Conservation (phyloP, 2,113 vertebrate genomes). For the Alosa alosa region DNA sequence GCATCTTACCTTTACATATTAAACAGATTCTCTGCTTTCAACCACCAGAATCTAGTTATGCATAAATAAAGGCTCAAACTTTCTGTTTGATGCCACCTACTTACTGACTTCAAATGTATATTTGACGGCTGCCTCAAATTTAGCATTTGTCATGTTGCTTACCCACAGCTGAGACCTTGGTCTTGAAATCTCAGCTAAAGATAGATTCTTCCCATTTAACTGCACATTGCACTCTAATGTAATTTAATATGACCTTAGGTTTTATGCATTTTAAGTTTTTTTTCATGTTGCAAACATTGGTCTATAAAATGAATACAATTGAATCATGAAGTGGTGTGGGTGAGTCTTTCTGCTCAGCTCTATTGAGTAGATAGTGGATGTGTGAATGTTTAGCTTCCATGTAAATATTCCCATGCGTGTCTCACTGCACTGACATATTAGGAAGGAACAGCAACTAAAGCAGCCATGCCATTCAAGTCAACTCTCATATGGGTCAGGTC, state of each 20-base stretch:
- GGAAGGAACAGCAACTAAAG: too few relatives aligned
- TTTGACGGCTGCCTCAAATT: too few relatives aligned
- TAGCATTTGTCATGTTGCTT: too few relatives aligned
- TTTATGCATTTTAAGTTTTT: neutral
- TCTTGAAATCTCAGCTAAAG: neutral
- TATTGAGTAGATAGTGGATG: neutral
- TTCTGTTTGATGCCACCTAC: too few relatives aligned
- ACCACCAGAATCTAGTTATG: neutral
- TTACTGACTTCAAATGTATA: too few relatives aligned
- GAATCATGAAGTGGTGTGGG: neutral
- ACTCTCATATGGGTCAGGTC: too few relatives aligned
- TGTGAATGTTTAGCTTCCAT: too few relatives aligned
- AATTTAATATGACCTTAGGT: neutral
- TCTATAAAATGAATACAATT: neutral
- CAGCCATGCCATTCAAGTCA: too few relatives aligned
- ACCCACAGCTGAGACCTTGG: neutral
- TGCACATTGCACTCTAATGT: neutral
- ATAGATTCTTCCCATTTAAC: neutral
- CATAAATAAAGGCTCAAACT: neutral
- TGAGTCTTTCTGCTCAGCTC: neutral
- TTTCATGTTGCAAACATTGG: neutral
- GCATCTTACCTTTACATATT: too few relatives aligned
- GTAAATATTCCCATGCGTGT: too few relatives aligned
- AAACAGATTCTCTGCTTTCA: too few relatives aligned
- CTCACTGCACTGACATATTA: too few relatives aligned